Evolutionary conservation across 2,888 invertebrate species (phyloP).

Genomic region (Diarsia brunnea): DNA sequence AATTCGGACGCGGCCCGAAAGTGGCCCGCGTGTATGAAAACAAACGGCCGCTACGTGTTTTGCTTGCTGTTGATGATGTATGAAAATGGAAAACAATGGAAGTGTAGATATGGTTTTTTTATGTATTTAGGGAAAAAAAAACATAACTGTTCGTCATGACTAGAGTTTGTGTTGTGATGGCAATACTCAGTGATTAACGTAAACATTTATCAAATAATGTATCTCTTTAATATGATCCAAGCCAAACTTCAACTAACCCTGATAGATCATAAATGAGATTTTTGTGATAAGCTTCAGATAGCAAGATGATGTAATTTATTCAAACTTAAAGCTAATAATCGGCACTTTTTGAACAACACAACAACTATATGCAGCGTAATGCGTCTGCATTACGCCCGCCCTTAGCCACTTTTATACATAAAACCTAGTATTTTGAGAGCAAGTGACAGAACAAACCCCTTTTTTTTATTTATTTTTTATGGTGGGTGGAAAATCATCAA

Average conservation of each 20-base stretch:
- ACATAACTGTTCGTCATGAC: neutral
- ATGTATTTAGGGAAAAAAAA: neutral
- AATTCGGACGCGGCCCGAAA: constrained; percentile 68
- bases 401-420: neutral
- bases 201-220: neutral
- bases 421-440: neutral
- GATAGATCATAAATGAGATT: neutral
- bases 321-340: neutral
- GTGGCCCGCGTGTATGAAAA: constrained; percentile 73
- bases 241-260: neutral
- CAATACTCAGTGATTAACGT: neutral
- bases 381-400: no score
- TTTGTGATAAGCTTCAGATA: neutral
- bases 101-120: constrained; percentile 42
- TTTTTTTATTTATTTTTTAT: no score
- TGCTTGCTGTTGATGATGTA: constrained; percentile 38
- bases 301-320: neutral
- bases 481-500: no score
- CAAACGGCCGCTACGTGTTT: constrained; percentile 76
- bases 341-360: no score
- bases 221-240: neutral
- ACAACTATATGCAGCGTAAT: no score
- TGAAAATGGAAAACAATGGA: constrained; percentile 28
- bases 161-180: neutral
- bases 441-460: neutral